phyloP scores from a whole-genome alignment of 1,140 invertebrate genomes.

The Cyphomyrmex costatus region DNA sequence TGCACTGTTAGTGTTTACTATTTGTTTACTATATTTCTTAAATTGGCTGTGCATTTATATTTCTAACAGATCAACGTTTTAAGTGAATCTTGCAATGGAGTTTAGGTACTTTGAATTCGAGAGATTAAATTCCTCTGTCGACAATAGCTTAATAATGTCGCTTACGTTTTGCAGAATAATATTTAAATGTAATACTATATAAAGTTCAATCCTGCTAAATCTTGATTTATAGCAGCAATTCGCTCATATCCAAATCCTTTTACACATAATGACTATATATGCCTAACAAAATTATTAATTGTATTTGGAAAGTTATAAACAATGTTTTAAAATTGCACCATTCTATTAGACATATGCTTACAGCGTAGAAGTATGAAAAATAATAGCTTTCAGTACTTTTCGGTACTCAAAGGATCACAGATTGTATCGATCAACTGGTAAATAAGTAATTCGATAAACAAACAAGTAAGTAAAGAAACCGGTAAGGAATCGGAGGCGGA shows the following conservation, averaged over 20 bases:
- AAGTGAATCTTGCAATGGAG: background rate
- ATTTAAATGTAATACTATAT: slow-evolving; percentile 9
- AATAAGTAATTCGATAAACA: slow-evolving; percentile 38
- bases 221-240: background rate
- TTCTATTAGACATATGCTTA: slow-evolving; percentile 26
- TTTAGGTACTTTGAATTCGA: slow-evolving; percentile 25
- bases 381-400: slow-evolving; percentile 25
- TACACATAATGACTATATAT: background rate
- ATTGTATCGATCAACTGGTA: background rate
- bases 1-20: slow-evolving; percentile 15
- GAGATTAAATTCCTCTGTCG: background rate
- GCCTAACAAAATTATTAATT: slow-evolving; percentile 60
- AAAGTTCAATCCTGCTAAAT: background rate
- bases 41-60: background rate
- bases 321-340: slow-evolving; percentile 13
- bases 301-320: slow-evolving; percentile 7
- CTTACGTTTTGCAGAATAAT: background rate
- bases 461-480: slow-evolving; percentile 15
- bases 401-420: slow-evolving; percentile 17
- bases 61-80: background rate
- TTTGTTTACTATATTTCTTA: background rate
- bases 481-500: background rate
- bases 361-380: slow-evolving; percentile 3
- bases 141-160: background rate
- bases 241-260: background rate